Conservation (phyloP, 2,113 vertebrate species). For the Tachuris rubrigastra region DNA sequence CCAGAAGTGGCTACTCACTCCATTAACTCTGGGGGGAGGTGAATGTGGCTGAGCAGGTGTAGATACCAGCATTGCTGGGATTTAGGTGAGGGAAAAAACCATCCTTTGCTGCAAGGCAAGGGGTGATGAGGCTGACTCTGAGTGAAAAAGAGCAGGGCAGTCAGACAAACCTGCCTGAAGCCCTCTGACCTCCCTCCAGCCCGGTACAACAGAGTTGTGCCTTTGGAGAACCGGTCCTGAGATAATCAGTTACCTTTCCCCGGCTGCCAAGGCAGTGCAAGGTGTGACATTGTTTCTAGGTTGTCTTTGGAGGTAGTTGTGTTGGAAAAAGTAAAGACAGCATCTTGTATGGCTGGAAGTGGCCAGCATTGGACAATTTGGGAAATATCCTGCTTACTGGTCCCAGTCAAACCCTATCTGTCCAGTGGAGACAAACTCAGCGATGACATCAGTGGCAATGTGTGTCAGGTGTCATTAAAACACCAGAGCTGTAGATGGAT, state of each 20-base stretch:
- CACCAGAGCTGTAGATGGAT: neutral
- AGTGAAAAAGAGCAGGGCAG: neutral
- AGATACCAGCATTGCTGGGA: neutral
- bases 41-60: conserved; percentile 20
- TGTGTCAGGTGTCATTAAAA: neutral
- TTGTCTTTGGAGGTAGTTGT: neutral
- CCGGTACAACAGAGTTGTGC: neutral
- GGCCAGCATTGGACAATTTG: neutral
- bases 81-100: neutral
- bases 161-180: neutral
- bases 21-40: neutral
- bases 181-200: neutral
- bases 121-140: neutral
- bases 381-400: neutral
- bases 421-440: neutral
- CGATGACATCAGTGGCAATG: neutral
- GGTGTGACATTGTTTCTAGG: neutral
- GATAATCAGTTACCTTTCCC: neutral
- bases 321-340: neutral
- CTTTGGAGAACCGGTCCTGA: neutral
- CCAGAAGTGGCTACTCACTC: neutral
- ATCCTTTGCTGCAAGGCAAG: conserved; percentile 5
- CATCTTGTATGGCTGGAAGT: neutral
- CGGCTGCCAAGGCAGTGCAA: neutral
- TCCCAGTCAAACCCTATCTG: neutral